Conservation (phyloP, 1,140 invertebrate genomes). For the Apis mellifera region DNA sequence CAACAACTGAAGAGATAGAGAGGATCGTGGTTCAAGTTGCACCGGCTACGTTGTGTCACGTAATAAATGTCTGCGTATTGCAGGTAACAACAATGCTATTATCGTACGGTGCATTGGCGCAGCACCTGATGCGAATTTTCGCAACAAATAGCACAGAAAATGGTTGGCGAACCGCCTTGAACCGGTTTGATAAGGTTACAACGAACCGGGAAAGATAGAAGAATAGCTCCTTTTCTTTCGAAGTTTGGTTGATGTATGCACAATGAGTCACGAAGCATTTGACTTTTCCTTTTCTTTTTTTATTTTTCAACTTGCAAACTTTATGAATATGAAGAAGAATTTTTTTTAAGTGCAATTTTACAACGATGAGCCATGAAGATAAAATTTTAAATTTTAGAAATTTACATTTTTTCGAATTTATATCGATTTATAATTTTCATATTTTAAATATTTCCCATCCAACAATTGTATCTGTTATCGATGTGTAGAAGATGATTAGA, state of each 20-base stretch:
- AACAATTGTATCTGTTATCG: too few species aligned
- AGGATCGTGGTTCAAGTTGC: constrained; percentile 64
- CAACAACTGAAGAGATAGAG: constrained; percentile 77
- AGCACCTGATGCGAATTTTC: constrained; percentile 66
- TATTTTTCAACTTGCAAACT: too few species aligned
- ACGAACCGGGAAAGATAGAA: neutral
- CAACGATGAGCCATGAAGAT: too few species aligned
- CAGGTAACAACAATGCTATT: constrained; percentile 78
- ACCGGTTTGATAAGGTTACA: constrained; percentile 46
- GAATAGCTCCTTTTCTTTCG: neutral
- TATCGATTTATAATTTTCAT: too few species aligned
- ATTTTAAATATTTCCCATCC: too few species aligned
- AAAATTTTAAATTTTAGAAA: too few species aligned
- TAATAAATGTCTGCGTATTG: constrained; percentile 71
- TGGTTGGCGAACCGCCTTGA: constrained; percentile 56
- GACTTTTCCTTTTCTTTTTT: too few species aligned
- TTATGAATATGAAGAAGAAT: too few species aligned
- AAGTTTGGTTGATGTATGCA: neutral
- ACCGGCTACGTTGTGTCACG: constrained; percentile 70
- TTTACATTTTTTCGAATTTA: too few species aligned
- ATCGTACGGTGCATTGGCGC: constrained; percentile 74
- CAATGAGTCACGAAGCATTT: too few species aligned
- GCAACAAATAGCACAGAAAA: constrained; percentile 51
- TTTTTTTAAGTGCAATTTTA: too few species aligned
- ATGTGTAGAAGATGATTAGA: too few species aligned